Base-by-base conservation (phyloP, 1,140 invertebrate genomes). In the Galleria mellonella region DNA sequence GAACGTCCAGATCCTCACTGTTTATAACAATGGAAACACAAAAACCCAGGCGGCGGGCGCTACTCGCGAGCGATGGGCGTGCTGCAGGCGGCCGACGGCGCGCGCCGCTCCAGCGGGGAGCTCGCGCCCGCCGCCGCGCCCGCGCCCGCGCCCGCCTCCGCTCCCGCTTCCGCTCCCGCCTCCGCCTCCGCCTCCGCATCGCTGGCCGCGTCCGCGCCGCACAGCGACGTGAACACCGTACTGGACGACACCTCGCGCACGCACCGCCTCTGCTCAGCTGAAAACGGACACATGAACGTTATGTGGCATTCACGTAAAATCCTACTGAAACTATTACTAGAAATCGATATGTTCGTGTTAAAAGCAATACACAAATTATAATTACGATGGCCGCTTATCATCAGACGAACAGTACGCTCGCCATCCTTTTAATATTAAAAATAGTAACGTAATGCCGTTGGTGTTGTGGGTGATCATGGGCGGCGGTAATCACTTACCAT, bases 181-280 rank as follows among this genome's bases (percentile, higher is more conserved):
- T 61, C 87, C 70, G 63, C 55, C 29, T 23, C 45, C 30, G 42
- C 47, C 32, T 40, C 2, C 6, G 13, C 27, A 9, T 40, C 37
- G 30, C 39, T 3, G 17, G 4, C 9, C 13, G 30, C 14, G 10
- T 13, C 17, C 28, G 41, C 52, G 7, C 42, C 63, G 55, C 72
- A 67, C 55, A 81, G 47, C 5, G 79, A 61, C 40, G 66, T 44
- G 59, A 79, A 72, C 56, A 76, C 70, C 32, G 41, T 61, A 62
- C 72, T 78, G 0, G 66, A 50, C 0, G 77, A 71, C 57, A 82
- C 77, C 62, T 82, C 79, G 51, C 67, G 73, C 45, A 83, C 79
- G 62, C 61, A 79, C 9, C 79, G 71, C 36, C 69, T 67, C 58
- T 83, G 79, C 55, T 75, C 75, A 38, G 70, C 79, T 83, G 72